Conservation (phyloP, 2,797 vertebrate species). For the Smutsia temminckii region DNA sequence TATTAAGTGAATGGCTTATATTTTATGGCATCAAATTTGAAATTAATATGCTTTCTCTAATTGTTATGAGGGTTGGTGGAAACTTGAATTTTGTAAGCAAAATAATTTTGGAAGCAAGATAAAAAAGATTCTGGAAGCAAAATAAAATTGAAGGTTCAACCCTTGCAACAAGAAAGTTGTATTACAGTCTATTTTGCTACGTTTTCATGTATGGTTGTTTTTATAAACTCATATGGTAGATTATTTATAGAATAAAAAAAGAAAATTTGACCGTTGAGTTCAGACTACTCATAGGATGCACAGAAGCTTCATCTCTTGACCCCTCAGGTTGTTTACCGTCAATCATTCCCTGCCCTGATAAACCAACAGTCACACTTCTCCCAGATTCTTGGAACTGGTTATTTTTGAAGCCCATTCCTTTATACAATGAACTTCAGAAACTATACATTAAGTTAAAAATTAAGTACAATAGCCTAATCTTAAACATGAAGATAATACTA, state of each 20-base stretch:
- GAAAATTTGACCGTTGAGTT: background rate
- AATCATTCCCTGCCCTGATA: background rate
- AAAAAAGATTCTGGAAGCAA: constrained; percentile 23
- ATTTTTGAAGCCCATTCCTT: constrained; percentile 46
- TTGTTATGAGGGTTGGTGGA: background rate
- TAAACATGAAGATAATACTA: constrained; percentile 72
- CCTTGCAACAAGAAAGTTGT: constrained; percentile 8
- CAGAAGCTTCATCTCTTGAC: background rate
- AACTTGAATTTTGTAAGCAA: constrained; percentile 34
- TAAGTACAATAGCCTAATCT: constrained; percentile 76
- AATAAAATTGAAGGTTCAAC: constrained; percentile 20
- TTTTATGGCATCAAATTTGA: constrained; percentile 16
- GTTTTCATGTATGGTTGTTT: background rate
- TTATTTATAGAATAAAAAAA: constrained; percentile 13
- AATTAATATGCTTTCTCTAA: constrained; percentile 5
- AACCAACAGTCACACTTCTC: background rate
- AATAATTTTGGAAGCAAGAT: constrained; percentile 34
- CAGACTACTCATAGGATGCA: background rate
- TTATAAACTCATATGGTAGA: constrained; percentile 16
- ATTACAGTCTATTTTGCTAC: background rate
- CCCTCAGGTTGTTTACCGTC: background rate
- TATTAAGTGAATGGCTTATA: background rate
- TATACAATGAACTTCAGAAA: constrained; percentile 55
- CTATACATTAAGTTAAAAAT: constrained; percentile 70
- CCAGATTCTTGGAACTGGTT: constrained; percentile 7